A percentile compares a stretch with the other conserved stretches of the same genome.
These are phyloP conservation scores for Allacma fusca DNA, from an alignment of 2,888 invertebrate genomes.

Conservation along the genomic window DNA sequence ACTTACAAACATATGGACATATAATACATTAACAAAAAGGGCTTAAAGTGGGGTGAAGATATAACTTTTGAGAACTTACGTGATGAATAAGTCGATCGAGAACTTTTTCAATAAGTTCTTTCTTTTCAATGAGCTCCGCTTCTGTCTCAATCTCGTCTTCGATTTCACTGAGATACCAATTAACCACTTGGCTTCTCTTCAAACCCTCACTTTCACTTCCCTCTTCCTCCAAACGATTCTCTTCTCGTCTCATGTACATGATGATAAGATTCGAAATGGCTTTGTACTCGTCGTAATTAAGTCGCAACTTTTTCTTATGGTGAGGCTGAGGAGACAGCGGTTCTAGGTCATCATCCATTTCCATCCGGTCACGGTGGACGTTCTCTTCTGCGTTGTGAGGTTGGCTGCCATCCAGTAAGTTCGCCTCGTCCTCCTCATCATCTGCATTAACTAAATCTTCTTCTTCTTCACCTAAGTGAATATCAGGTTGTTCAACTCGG, in stretches of 20 bases:
- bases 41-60: no score
- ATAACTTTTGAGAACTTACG: slow-evolving; percentile 67
- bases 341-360: slow-evolving; percentile 26
- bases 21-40: no score
- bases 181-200: slow-evolving; percentile 81
- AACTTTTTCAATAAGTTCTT: slow-evolving; percentile 90
- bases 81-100: slow-evolving; percentile 88
- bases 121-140: slow-evolving; percentile 86
- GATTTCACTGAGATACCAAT: slow-evolving; percentile 92
- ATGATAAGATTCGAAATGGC: slow-evolving; percentile 90
- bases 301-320: slow-evolving; percentile 63
- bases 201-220: slow-evolving; percentile 63
- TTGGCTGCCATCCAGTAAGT: slow-evolving; percentile 31
- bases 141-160: slow-evolving; percentile 89
- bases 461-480: slow-evolving; percentile 74
- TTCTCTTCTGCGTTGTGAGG: slow-evolving; percentile 29
- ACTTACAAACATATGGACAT: no score
- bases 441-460: slow-evolving; percentile 69
- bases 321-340: slow-evolving; percentile 4
- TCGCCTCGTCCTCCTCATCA: slow-evolving; percentile 52
- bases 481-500: slow-evolving; percentile 96
- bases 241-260: slow-evolving; percentile 85
- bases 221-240: slow-evolving; percentile 66
- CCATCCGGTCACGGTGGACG: slow-evolving; percentile 30
- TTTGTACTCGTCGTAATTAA: slow-evolving; percentile 95